Percentiles rank a stretch among this genome's conserved stretches.
These are phyloP conservation scores for Polyodon spathula DNA, from an alignment of 2,113 vertebrate genomes.

Conservation along the genomic window DNA sequence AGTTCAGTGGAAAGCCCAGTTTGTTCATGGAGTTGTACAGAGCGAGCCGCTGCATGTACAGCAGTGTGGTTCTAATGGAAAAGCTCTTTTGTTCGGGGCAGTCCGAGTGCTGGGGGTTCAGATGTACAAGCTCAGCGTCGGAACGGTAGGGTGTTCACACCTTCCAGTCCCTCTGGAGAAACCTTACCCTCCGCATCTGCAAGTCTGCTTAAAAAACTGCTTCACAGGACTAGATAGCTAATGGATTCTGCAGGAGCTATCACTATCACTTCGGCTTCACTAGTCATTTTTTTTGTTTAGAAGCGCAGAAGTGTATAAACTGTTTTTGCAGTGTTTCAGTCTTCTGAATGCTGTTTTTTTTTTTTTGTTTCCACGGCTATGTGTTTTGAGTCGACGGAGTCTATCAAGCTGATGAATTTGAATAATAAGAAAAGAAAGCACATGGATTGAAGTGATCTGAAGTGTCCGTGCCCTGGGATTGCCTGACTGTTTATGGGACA, in stretches of 20 bases:
- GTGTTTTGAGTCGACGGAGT: too few relatives aligned
- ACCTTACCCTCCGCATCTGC: constrained; percentile 55
- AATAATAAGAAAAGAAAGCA: too few relatives aligned
- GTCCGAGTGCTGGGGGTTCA: constrained; percentile 48
- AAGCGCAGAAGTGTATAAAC: constrained; percentile 27
- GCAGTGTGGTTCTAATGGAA: constrained; percentile 15
- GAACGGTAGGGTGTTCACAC: constrained; percentile 59
- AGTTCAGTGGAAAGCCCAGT: too few relatives aligned
- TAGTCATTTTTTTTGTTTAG: constrained; percentile 19
- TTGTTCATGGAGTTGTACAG: too few relatives aligned
- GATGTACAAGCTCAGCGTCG: constrained; percentile 56
- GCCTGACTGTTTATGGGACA: too few relatives aligned
- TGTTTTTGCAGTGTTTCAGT: constrained; percentile 9
- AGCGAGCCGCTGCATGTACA: too few relatives aligned
- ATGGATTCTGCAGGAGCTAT: constrained; percentile 76
- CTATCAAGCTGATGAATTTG: too few relatives aligned
- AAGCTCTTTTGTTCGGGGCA: constrained; percentile 50
- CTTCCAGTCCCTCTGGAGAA: constrained; percentile 52
- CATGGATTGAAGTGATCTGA: too few relatives aligned
- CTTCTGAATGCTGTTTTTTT: neutral
- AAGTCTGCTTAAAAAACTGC: constrained; percentile 56
- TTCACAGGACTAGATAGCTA: constrained; percentile 51
- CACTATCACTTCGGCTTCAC: constrained; percentile 42
- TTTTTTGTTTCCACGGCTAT: constrained; percentile 4
- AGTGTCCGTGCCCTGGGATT: too few relatives aligned